Percentiles rank a stretch among this genome's conserved stretches.
Evolutionary conservation across 53 echinoderm and acorn worm genomes (phyloP).

Genomic region (Echinometra lucunter): DNA sequence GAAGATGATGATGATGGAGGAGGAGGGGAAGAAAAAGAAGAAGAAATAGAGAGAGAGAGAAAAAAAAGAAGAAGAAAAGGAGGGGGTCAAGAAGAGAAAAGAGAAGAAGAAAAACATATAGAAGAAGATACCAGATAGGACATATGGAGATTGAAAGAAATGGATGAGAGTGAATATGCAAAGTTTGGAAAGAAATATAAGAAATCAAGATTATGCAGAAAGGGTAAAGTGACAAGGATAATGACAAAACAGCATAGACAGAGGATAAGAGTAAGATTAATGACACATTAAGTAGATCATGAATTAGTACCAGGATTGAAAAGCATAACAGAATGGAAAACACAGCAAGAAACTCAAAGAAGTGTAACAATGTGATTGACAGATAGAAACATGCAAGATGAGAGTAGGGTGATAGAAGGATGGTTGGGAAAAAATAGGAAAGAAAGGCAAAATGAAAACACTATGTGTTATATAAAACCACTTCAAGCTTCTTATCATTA

Average conservation of each 20-base stretch:
- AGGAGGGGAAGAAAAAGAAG: neutral
- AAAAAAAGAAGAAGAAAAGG: neutral
- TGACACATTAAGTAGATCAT: neutral
- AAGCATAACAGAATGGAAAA: neutral
- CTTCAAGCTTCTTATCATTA: neutral
- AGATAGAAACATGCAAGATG: neutral
- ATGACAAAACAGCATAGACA: neutral
- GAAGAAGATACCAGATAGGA: neutral
- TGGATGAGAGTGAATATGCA: too few relatives aligned
- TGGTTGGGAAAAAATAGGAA: neutral
- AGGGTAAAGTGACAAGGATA: neutral
- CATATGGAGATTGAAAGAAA: too few relatives aligned
- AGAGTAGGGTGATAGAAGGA: neutral
- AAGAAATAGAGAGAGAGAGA: neutral
- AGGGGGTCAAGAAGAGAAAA: neutral
- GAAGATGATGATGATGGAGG: neutral
- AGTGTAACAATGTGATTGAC: neutral
- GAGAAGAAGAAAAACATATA: neutral
- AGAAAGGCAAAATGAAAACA: neutral
- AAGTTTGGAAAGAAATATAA: too few relatives aligned
- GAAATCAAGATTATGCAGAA: too few relatives aligned
- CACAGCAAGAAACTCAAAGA: conserved; percentile 6
- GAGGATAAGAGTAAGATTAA: neutral
- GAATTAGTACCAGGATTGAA: neutral
- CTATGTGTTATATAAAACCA: neutral